Percentiles rank a stretch among this genome's conserved stretches.
Evolutionary conservation across 2,888 invertebrate species (phyloP).

Genomic region (Tryphoninae sp.): DNA sequence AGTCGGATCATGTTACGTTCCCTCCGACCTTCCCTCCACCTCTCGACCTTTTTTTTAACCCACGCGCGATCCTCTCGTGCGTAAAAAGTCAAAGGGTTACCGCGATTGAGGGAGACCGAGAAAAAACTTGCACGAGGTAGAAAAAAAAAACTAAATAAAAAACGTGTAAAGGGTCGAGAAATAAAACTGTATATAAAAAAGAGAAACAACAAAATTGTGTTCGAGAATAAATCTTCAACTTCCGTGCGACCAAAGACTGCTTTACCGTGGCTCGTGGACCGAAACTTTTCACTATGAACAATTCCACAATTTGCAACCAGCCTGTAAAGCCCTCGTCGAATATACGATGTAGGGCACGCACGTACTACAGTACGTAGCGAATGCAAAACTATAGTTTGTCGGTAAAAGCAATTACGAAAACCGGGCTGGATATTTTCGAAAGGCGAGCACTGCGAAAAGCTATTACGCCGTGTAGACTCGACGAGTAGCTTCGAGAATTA

Average conservation of each 20-base stretch:
- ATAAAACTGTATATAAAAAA: not conserved
- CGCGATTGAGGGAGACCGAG: not conserved
- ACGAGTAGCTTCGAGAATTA: constrained; percentile 33
- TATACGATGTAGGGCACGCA: not conserved
- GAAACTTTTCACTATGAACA: not conserved
- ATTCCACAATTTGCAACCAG: not conserved
- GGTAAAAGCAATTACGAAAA: constrained; percentile 49
- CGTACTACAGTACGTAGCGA: not conserved
- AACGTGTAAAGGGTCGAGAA: not conserved
- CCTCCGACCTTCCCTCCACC: not conserved
- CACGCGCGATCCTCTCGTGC: not conserved
- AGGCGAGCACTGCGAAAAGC: constrained; percentile 20
- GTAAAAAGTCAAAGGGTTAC: constrained; percentile 27
- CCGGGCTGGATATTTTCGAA: constrained; percentile 30
- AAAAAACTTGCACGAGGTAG: constrained; percentile 11
- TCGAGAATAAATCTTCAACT: constrained; percentile 23
- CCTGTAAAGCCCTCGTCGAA: not conserved
- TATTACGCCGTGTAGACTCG: constrained; percentile 14
- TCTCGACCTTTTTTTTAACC: not conserved
- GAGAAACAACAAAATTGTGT: not conserved
- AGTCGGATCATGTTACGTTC: not conserved
- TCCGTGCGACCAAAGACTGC: not conserved
- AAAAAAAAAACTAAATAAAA: not conserved
- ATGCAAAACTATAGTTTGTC: constrained; percentile 37
- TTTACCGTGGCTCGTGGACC: too few species aligned